Conservation (phyloP, 2,113 vertebrate genomes). For the Zapornia atra region DNA sequence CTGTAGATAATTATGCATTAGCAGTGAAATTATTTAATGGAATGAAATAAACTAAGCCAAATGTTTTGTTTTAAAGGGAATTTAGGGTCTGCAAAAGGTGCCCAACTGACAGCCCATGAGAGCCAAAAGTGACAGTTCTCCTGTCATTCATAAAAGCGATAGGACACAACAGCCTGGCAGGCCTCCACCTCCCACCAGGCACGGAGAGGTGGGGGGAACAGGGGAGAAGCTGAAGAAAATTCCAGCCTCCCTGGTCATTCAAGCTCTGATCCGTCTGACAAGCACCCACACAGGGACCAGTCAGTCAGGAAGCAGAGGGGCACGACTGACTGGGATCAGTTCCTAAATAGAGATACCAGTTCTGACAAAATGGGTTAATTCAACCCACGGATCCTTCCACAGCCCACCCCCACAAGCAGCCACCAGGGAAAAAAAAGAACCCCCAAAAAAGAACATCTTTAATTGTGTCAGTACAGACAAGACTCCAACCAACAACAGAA, state of each 20-base stretch:
- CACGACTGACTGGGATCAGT: neutral
- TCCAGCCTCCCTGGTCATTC: neutral
- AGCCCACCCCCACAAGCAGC: neutral
- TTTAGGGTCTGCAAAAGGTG: conserved; percentile 38
- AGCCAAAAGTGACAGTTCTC: neutral
- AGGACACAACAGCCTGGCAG: neutral
- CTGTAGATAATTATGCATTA: conserved; percentile 65
- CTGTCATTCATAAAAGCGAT: neutral
- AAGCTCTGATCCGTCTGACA: neutral
- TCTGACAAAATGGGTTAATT: neutral
- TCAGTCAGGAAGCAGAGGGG: neutral
- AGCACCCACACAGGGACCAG: neutral
- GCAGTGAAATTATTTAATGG: conserved; percentile 56
- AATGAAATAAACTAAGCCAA: conserved; percentile 64
- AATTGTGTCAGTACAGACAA: neutral
- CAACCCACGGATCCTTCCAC: neutral
- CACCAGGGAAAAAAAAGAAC: neutral
- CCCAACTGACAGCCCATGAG: neutral
- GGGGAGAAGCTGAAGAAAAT: neutral
- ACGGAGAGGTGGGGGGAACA: neutral
- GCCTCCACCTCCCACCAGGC: neutral
- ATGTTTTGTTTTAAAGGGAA: conserved; percentile 56
- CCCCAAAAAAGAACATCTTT: neutral
- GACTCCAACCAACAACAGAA: neutral
- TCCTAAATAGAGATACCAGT: neutral